A percentile compares a stretch with the other conserved stretches of the same genome.
phyloP scores from a whole-genome alignment of 2,113 vertebrate species.

The Arvicanthis niloticus region DNA sequence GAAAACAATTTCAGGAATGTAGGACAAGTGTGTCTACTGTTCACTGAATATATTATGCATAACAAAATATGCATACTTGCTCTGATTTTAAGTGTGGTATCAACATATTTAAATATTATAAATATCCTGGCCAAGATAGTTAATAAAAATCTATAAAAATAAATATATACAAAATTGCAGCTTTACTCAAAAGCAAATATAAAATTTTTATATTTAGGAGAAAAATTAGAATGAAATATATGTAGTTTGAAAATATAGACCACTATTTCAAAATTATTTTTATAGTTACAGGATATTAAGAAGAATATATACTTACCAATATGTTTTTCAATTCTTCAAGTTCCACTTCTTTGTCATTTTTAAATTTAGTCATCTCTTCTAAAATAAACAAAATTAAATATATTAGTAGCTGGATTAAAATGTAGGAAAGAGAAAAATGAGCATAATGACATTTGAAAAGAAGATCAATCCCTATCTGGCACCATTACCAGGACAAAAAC shows the following conservation, averaged over 20 bases:
- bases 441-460: not conserved
- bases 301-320: conserved; percentile 86
- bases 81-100: conserved; percentile 32
- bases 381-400: conserved; percentile 69
- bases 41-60: not conserved
- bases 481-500: not conserved
- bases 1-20: not conserved
- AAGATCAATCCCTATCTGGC: not conserved
- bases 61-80: not conserved
- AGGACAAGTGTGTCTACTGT: not conserved
- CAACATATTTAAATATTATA: conserved; percentile 52
- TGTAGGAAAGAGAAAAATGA: conserved; percentile 3
- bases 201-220: conserved; percentile 49
- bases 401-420: conserved; percentile 56
- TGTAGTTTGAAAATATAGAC: not conserved
- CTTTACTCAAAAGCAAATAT: conserved; percentile 42
- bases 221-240: conserved; percentile 46
- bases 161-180: conserved; percentile 6
- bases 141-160: conserved; percentile 18
- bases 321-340: conserved; percentile 88
- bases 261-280: conserved; percentile 40
- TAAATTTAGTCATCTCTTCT: conserved; percentile 89
- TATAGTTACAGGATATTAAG: conserved; percentile 54
- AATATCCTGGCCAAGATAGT: not conserved
- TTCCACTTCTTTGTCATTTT: conserved; percentile 88